These are phyloP conservation scores for Neria commutata DNA, from an alignment of 2,888 invertebrate species.

Conservation along the genomic window DNA sequence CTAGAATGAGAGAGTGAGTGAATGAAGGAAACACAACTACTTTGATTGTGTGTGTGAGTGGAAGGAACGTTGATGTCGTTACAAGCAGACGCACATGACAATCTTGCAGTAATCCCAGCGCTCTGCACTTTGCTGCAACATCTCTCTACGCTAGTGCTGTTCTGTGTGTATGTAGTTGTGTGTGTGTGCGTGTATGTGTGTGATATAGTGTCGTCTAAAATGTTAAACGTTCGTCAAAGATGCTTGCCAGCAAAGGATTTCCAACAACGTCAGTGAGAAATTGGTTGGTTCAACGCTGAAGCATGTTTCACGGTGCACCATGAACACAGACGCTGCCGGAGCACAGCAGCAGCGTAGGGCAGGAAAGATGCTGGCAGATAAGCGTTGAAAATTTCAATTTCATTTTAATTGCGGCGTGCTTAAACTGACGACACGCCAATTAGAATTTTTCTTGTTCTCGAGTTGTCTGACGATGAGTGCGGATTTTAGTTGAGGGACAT, in stretches of 20 bases:
- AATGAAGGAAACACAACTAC: conserved; percentile 9
- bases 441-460: conserved; percentile 23
- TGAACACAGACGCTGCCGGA: too few relatives aligned
- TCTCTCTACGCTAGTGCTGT: too few relatives aligned
- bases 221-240: not conserved
- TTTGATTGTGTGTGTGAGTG: not conserved
- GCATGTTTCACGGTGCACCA: too few relatives aligned
- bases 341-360: not conserved
- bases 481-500: not conserved
- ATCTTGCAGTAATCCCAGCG: not conserved
- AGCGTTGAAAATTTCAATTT: conserved; percentile 29
- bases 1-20: not conserved
- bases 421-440: conserved; percentile 29
- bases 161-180: too few relatives aligned
- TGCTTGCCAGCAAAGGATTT: not conserved
- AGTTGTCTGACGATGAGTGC: not conserved
- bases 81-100: not conserved
- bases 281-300: conserved; percentile 10
- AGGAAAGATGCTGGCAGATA: not conserved
- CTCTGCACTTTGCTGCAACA: not conserved
- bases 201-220: conserved; percentile 13
- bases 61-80: not conserved
- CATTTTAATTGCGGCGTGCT: conserved; percentile 31
- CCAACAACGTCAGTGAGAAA: not conserved
- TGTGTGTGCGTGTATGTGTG: not conserved